Evolutionary conservation across 2,797 vertebrate genomes (phyloP).

Genomic region (Protonibea diacanthus): DNA sequence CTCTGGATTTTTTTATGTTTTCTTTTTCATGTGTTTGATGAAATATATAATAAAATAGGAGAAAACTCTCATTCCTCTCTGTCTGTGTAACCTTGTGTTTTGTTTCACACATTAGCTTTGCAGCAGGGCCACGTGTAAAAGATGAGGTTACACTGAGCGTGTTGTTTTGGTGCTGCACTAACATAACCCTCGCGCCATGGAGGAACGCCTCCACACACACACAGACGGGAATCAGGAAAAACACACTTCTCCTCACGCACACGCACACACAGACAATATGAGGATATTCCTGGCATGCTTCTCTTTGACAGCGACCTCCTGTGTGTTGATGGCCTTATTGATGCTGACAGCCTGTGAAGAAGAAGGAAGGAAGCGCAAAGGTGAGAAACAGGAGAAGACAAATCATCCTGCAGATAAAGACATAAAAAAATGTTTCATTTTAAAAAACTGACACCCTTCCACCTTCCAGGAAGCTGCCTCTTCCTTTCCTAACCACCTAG

Average conservation of each 20-base stretch:
- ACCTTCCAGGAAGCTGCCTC: slow-evolving; percentile 39
- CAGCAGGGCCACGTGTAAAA: slow-evolving; percentile 30
- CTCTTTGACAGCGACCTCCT: slow-evolving; percentile 99
- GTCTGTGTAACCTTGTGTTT: slow-evolving; percentile 13
- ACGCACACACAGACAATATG: slow-evolving; percentile 45
- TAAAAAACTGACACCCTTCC: slow-evolving; percentile 32
- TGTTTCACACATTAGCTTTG: slow-evolving; percentile 43
- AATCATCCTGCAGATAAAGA: slow-evolving; percentile 30
- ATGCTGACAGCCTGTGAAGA: slow-evolving; percentile 95
- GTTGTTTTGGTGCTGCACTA: slow-evolving; percentile 56
- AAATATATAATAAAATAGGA: not conserved
- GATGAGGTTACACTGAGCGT: slow-evolving; percentile 43
- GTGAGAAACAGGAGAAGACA: slow-evolving; percentile 41
- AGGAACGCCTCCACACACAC: slow-evolving; percentile 30
- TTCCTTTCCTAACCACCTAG: slow-evolving; percentile 34
- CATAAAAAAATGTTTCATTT: slow-evolving; percentile 30
- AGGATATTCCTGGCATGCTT: slow-evolving; percentile 99
- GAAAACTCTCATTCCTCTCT: not conserved
- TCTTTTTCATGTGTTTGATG: not conserved
- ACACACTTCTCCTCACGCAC: slow-evolving; percentile 16
- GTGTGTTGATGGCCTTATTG: slow-evolving; percentile 99
- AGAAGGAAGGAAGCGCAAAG: slow-evolving; percentile 39
- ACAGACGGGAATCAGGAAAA: slow-evolving; percentile 16
- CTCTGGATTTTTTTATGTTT: not conserved
- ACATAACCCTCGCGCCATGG: slow-evolving; percentile 45